These are phyloP conservation scores for Terebella lapidaria DNA, from an alignment of 2,888 invertebrate species.

Conservation along the genomic window DNA sequence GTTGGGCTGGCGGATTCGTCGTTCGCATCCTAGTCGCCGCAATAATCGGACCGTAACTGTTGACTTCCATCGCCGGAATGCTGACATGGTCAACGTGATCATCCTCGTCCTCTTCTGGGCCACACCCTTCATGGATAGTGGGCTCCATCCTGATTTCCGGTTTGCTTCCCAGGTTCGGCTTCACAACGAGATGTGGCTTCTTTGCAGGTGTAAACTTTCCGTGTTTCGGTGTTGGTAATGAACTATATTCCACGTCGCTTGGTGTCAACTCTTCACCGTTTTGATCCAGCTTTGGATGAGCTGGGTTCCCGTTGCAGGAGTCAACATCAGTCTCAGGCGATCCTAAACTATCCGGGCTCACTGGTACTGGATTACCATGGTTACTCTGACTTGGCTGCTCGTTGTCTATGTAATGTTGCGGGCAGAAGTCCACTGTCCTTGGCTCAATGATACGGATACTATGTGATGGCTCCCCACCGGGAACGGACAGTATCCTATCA, in stretches of 20 bases:
- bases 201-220: neutral
- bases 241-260: conserved; percentile 10
- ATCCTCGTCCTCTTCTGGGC: neutral
- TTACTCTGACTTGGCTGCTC: neutral
- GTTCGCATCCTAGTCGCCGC: neutral
- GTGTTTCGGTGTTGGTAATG: conserved; percentile 5
- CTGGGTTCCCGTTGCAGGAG: neutral
- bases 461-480: neutral
- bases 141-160: neutral
- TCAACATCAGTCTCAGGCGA: neutral
- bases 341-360: neutral
- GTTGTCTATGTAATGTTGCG: neutral
- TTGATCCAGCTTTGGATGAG: neutral
- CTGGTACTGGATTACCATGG: too few relatives aligned
- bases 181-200: conserved; percentile 18
- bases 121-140: neutral
- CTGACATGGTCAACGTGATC: neutral
- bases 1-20: neutral
- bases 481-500: neutral
- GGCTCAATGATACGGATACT: too few relatives aligned
- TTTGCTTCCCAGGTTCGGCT: conserved; percentile 12
- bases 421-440: neutral
- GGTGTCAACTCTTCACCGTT: conserved; percentile 2
- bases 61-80: too few relatives aligned
- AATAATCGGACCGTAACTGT: neutral